A percentile compares a stretch with the other conserved stretches of the same genome.
phyloP scores from a whole-genome alignment of 1,140 invertebrate genomes.

The Aphaenogaster rudis region DNA sequence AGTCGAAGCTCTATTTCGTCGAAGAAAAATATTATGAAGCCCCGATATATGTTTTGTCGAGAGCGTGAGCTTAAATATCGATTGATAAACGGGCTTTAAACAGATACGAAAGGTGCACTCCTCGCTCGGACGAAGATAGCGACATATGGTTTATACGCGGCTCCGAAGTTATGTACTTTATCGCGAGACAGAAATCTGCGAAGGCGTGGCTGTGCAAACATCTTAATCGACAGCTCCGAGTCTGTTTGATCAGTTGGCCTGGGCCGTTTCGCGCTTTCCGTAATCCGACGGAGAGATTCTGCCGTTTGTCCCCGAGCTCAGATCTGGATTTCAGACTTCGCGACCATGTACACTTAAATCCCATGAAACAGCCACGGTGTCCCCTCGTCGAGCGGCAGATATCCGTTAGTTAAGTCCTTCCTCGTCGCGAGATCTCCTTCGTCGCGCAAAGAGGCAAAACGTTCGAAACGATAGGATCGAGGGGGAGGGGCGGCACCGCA shows the following conservation, averaged over 20 bases:
- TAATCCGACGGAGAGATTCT: constrained; percentile 67
- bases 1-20: background rate
- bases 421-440: constrained; percentile 4
- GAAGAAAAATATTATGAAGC: background rate
- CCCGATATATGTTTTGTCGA: background rate
- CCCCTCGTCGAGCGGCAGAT: background rate
- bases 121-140: constrained; percentile 17
- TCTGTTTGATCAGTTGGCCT: constrained; percentile 73
- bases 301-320: constrained; percentile 47
- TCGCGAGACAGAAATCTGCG: constrained; percentile 40
- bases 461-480: constrained; percentile 19
- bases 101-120: constrained; percentile 26
- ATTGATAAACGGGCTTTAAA: constrained; percentile 9
- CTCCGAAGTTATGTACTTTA: constrained; percentile 36
- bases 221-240: constrained; percentile 66
- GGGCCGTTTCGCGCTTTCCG: constrained; percentile 63
- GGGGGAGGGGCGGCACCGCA: constrained; percentile 62
- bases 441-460: constrained; percentile 4
- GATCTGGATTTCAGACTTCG: constrained; percentile 58
- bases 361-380: constrained; percentile 41
- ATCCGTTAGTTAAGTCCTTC: constrained; percentile 35
- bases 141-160: background rate
- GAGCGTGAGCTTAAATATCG: background rate
- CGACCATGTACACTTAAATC: constrained; percentile 51
- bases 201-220: constrained; percentile 63